phyloP scores from a whole-genome alignment of 2,113 vertebrate genomes.

The Toxostoma redivivum region DNA sequence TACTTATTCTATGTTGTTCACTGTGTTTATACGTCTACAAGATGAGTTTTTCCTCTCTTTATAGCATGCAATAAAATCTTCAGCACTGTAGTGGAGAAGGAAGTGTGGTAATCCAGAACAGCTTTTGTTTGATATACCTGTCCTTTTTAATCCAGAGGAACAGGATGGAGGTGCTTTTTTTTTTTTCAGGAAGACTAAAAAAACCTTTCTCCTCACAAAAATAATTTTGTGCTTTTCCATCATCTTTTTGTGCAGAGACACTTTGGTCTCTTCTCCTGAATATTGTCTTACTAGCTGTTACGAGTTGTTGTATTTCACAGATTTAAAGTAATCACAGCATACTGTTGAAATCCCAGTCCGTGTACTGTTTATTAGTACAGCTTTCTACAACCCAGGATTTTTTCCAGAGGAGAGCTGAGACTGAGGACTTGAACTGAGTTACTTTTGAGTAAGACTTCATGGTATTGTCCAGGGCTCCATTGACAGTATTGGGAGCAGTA shows the following conservation, averaged over 20 bases:
- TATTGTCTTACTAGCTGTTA: neutral
- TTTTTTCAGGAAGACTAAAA: neutral
- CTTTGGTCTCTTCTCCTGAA: neutral
- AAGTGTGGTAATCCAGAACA: neutral
- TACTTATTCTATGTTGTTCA: constrained; percentile 58
- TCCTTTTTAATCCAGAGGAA: neutral
- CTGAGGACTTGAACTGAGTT: neutral
- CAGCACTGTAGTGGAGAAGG: neutral
- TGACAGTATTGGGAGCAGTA: neutral
- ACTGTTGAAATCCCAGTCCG: neutral
- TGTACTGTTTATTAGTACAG: neutral
- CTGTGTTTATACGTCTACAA: constrained; percentile 46
- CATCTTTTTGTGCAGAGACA: neutral
- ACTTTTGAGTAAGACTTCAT: neutral
- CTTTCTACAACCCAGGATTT: neutral
- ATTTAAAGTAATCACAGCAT: neutral
- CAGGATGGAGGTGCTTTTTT: neutral
- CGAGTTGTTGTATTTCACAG: neutral
- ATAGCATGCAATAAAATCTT: constrained; percentile 35
- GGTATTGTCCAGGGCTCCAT: neutral
- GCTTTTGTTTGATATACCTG: neutral
- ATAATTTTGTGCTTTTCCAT: neutral
- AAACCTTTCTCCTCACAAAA: neutral
- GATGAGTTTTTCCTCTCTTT: constrained; percentile 44
- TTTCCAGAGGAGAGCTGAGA: neutral